phyloP scores from a whole-genome alignment of 1,140 invertebrate species.

The Pollicipes pollicipes region DNA sequence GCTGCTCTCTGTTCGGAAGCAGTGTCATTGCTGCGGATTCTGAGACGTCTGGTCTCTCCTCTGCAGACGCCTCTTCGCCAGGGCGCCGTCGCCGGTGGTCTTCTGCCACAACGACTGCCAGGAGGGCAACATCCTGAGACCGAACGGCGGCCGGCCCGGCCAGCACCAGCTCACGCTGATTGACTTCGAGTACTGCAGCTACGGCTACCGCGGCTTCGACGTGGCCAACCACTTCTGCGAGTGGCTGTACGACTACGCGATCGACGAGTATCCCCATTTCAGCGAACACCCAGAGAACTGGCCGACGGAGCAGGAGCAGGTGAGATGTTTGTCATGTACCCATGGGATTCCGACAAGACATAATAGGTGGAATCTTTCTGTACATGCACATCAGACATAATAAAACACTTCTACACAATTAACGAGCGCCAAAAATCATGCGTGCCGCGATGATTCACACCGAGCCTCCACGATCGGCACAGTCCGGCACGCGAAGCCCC shows the following conservation, averaged over 20 bases:
- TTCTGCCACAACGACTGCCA: constrained; percentile 98
- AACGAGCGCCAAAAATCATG: no score
- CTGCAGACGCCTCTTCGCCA: constrained; percentile 28
- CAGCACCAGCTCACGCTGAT: constrained; percentile 38
- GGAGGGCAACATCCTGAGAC: constrained; percentile 51
- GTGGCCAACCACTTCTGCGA: constrained; percentile 91
- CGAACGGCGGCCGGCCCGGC: background rate
- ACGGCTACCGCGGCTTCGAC: constrained; percentile 86
- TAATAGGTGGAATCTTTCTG: no score
- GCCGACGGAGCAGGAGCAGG: background rate
- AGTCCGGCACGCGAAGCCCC: no score
- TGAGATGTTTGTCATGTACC: background rate
- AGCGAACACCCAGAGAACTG: constrained; percentile 31
- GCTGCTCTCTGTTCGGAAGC: no score
- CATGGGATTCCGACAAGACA: no score
- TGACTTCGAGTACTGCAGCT: constrained; percentile 87
- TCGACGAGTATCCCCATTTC: constrained; percentile 57
- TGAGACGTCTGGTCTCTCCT: no score
- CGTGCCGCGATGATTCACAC: no score
- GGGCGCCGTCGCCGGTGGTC: constrained; percentile 53
- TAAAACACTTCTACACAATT: no score
- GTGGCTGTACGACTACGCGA: constrained; percentile 81
- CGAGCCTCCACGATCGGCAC: no score
- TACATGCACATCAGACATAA: no score
- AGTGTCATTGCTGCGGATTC: no score